These are phyloP conservation scores for Harpagoxenus sublaevis DNA, from an alignment of 2,888 invertebrate species.

Conservation along the genomic window DNA sequence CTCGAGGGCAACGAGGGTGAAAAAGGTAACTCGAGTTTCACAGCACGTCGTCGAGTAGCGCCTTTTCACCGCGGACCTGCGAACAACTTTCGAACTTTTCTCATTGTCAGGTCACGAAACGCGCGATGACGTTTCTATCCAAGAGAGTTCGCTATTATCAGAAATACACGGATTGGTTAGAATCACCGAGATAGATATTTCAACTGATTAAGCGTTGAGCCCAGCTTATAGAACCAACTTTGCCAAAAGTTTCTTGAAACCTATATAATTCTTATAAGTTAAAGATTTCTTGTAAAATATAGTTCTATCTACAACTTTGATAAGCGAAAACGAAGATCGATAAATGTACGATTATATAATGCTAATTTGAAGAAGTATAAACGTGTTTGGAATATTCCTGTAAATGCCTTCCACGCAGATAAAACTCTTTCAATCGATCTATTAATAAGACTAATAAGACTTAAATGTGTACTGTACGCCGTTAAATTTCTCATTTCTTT, in stretches of 20 bases:
- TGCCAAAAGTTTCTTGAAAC: conserved; percentile 7
- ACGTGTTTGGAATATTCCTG: not conserved
- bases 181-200: conserved; percentile 16
- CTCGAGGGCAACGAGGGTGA: conserved; percentile 67
- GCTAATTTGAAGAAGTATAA: not conserved
- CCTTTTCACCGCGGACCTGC: conserved; percentile 77
- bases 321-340: not conserved
- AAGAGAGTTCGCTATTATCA: conserved; percentile 49
- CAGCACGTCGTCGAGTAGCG: conserved; percentile 74
- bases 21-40: conserved; percentile 77
- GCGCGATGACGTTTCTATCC: conserved; percentile 63
- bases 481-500: not conserved
- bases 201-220: not conserved
- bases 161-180: conserved; percentile 8
- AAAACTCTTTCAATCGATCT: not conserved
- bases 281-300: not conserved
- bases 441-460: not conserved
- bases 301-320: not conserved
- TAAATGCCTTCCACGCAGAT: not conserved
- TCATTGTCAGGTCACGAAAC: conserved; percentile 84
- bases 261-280: not conserved
- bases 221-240: not conserved
- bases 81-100: conserved; percentile 80
- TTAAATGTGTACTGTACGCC: not conserved
- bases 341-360: not conserved